Evolutionary conservation across 2,113 vertebrate genomes (phyloP), one percentile per base, ranked within the genome.

Genomic region (Dendrocopos noguchii): DNA sequence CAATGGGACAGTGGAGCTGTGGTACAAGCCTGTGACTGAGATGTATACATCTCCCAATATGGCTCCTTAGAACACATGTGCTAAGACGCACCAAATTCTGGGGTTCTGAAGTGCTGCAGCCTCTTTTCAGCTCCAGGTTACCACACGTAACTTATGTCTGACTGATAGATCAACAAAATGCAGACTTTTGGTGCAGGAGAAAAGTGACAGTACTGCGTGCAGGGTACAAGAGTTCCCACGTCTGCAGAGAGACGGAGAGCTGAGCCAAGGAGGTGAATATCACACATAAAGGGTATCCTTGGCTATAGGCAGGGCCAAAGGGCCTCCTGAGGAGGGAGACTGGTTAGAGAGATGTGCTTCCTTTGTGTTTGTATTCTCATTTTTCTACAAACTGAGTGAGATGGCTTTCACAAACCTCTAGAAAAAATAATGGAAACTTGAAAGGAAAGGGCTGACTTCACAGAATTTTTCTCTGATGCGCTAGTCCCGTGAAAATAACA

Each of bases 201-300:
- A 33, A 71, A 75, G 20, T n/a, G 6, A 60, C 9, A 56, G 3
- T 33, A 15, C 10, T 46, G 33, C 20, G 1, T 4, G 0, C 0
- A 4, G 12, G 8, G 12, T 59, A 29, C 34, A 59, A n/a, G 63
- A 53, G 36, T 24, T 67, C 21, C n/a, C 66, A 60, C 27, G 27
- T 18, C 34, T 55, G 19, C 31, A 39, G 47, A n/a, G 28, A 68
- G 33, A 65, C 12, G 16, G 33, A 65, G 15, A 25, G 18, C 28
- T 56, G 36, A 12, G n/a, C 36, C 36, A n/a, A 29, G 33, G 4
- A 13, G 10, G 4, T 59, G 63, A 84, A 14, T 29, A 22, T 59
- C 13, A 7, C 12, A 33, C 27, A 2, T 11, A 7, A 59, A 42
- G 2, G 5, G 15, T 76, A 25, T 22, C 7, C 14, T 31, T 47